Conservation (phyloP, 2,888 invertebrate genomes). For the Stratiomys singularior region DNA sequence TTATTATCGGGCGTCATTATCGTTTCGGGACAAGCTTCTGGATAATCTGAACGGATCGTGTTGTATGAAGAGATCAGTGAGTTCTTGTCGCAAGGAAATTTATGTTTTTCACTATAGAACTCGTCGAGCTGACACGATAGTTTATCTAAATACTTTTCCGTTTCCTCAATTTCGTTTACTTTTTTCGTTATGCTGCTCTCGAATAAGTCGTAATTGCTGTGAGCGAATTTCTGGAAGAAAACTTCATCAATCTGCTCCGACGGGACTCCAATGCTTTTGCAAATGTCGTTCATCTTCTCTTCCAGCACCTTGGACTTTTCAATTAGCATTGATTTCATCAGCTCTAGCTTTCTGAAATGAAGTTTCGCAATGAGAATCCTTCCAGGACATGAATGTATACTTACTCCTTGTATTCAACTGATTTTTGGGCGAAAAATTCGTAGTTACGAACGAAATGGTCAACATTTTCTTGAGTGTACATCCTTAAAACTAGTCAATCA, state of each 20-base stretch:
- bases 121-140: conserved; percentile 56
- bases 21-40: conserved; percentile 8
- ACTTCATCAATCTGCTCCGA: conserved; percentile 53
- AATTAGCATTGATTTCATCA: conserved; percentile 53
- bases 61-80: conserved; percentile 55
- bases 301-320: conserved; percentile 54
- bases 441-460: conserved; percentile 56
- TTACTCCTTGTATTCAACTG: conserved; percentile 58
- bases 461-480: conserved; percentile 35
- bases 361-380: conserved; percentile 2
- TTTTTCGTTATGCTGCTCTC: conserved; percentile 52
- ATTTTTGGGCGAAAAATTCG: conserved; percentile 58
- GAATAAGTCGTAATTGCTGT: conserved; percentile 54
- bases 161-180: conserved; percentile 48
- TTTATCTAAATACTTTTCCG: conserved; percentile 52
- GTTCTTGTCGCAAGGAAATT: conserved; percentile 57
- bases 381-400: conserved; percentile 37
- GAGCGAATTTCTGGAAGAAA: conserved; percentile 53
- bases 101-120: conserved; percentile 57
- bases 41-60: conserved; percentile 53
- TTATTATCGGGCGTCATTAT: conserved; percentile 42
- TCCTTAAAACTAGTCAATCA: background rate
- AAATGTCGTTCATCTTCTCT: conserved; percentile 53
- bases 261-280: conserved; percentile 51
- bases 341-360: conserved; percentile 50